phyloP scores from a whole-genome alignment of 1,140 invertebrate species.

The Cecropterus lyciades region DNA sequence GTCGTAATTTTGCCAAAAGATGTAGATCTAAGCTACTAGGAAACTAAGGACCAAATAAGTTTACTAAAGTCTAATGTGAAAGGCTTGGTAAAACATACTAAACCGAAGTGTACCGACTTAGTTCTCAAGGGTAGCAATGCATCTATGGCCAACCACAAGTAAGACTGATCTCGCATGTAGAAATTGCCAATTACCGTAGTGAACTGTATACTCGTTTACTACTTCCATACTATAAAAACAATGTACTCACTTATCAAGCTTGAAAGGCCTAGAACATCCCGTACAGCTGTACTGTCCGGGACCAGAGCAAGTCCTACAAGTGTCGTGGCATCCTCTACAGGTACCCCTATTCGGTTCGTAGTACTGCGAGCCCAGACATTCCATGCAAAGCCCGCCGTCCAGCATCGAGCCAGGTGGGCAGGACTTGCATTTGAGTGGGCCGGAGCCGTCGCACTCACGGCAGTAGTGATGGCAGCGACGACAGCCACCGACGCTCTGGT shows the following conservation, averaged over 20 bases:
- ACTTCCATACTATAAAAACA: no score
- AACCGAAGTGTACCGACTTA: no score
- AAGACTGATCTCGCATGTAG: no score
- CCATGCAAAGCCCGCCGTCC: conserved; percentile 89
- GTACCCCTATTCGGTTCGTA: conserved; percentile 88
- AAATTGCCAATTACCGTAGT: no score
- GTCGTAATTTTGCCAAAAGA: no score
- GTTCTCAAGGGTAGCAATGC: no score
- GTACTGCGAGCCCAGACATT: conserved; percentile 89
- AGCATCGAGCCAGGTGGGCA: conserved; percentile 90
- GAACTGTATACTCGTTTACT: no score
- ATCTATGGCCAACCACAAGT: no score
- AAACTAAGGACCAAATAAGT: no score
- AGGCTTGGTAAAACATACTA: no score
- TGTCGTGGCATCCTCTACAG: conserved; percentile 88
- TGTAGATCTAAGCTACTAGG: no score
- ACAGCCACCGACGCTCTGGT: conserved; percentile 91
- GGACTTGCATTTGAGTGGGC: conserved; percentile 89
- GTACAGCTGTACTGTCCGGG: conserved; percentile 89
- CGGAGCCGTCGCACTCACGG: conserved; percentile 91
- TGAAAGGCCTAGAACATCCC: conserved; percentile 86
- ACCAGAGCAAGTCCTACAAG: conserved; percentile 89
- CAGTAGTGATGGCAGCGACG: conserved; percentile 94
- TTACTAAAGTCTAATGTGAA: no score
- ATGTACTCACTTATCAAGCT: conserved; percentile 71